Base-by-base conservation (phyloP, 2,888 invertebrate species). In the Nineta flava region DNA sequence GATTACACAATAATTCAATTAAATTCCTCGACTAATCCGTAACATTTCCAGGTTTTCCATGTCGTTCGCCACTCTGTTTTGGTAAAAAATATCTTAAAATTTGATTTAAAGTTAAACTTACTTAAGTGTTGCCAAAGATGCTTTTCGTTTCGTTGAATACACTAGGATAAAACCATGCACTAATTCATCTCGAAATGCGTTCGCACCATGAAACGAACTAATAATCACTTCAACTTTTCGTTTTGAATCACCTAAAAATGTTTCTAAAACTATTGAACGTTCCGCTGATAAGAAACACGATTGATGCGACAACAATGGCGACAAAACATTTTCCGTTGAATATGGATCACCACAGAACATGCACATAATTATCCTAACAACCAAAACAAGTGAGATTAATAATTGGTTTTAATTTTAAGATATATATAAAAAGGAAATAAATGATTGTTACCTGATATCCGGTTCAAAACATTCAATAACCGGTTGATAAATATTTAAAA, bases 321-420 rank as follows among this genome's bases (percentile, higher is more conserved):
- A 83, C 50, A 96, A 72, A 50, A 94, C 87, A 53, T 87, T 84
- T 65, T 93, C 93, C 43, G 91, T 83, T 0, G 87, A 85, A 64
- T 83, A 94, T 1, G 91, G 88, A 67, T 96, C 95, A 48, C 93
- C 94, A 68, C 96, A 96, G 68, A 94, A 92, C 81, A 94, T 85
- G 67, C 93, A 94, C 77, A 96, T 87, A 65, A 87, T 87, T 66
- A 93, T 87, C 59, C 92, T 83, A 68, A 26, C 5, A 54, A 62
- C 69, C 61, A 50, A 52, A 49, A 13, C 43, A 47, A 34, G 42
- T 41, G 31, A 15, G 17, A 34, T 40, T 35, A 12, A 10, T 40
- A 16, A 40, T 16, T 40, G 10, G 35, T 35, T 35, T 2, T 35
- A 19, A 19, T 5, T 19, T 5, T 19, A 19, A 19, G 5, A 19